Conservation (phyloP, 2,113 vertebrate species). For the Crypturellus undulatus region DNA sequence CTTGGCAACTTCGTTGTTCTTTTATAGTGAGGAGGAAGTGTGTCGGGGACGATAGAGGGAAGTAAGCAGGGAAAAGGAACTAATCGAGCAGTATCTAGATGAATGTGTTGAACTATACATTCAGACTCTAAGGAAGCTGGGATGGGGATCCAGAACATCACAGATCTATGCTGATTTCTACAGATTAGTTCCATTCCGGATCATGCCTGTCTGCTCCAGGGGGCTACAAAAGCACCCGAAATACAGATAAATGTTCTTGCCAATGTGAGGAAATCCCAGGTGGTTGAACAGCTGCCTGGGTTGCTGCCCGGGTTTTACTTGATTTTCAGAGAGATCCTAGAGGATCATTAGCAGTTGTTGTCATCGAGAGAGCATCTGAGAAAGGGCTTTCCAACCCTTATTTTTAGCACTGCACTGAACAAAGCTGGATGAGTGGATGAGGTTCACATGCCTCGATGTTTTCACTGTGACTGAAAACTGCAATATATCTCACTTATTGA, state of each 20-base stretch:
- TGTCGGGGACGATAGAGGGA: not conserved
- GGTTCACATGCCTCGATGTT: not conserved
- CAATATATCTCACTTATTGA: not conserved
- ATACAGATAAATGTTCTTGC: not conserved
- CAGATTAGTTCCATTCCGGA: not conserved
- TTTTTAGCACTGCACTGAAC: not conserved
- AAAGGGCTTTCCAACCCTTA: not conserved
- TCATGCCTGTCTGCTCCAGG: not conserved
- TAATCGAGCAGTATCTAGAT: not conserved
- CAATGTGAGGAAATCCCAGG: not conserved
- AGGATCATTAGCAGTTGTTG: conserved; percentile 14
- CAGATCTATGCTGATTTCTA: not conserved
- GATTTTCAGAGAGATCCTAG: not conserved
- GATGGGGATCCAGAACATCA: not conserved
- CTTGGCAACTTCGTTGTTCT: not conserved
- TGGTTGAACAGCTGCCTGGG: not conserved
- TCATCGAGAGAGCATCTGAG: conserved; percentile 24
- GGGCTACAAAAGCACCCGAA: not conserved
- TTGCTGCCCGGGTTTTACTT: not conserved
- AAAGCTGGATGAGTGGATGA: not conserved
- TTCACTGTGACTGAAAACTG: not conserved
- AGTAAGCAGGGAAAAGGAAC: not conserved
- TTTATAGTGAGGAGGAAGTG: not conserved
- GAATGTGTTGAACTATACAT: not conserved
- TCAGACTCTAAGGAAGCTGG: not conserved